These are phyloP conservation scores for Oligia latruncula DNA, from an alignment of 2,888 invertebrate species.

Conservation along the genomic window DNA sequence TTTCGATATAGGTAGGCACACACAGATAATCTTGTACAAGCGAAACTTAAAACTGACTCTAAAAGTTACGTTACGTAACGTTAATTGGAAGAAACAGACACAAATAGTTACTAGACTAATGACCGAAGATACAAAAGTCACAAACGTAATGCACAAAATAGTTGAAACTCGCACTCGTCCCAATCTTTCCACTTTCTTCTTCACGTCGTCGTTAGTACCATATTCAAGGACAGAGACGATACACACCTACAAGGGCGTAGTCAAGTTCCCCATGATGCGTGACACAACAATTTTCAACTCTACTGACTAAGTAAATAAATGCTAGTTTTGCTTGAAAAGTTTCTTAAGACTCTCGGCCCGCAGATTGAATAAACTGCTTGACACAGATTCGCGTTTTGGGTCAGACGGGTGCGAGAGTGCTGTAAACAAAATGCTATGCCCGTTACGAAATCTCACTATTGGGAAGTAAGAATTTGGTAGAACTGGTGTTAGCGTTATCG, in stretches of 20 bases:
- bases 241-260: conserved; percentile 82
- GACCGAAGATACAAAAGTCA: conserved; percentile 35
- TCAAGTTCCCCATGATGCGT: conserved; percentile 71
- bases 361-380: conserved; percentile 90
- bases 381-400: conserved; percentile 90
- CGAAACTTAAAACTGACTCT: conserved; percentile 43
- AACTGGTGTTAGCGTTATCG: conserved; percentile 5
- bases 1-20: conserved; percentile 13
- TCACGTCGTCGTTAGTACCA: conserved; percentile 79
- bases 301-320: conserved; percentile 69
- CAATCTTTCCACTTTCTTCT: conserved; percentile 72
- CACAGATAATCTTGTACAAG: conserved; percentile 8
- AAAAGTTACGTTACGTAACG: conserved; percentile 42
- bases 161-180: conserved; percentile 50
- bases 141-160: conserved; percentile 52
- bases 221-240: conserved; percentile 84
- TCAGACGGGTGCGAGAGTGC: conserved; percentile 84
- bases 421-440: conserved; percentile 82
- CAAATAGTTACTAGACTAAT: conserved; percentile 31
- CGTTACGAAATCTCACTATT: conserved; percentile 83
- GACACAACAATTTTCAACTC: conserved; percentile 71
- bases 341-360: conserved; percentile 78
- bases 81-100: conserved; percentile 10
- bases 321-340: conserved; percentile 72
- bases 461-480: conserved; percentile 68